Base-by-base conservation (phyloP, 2,113 vertebrate genomes). In the Mormyrus lacerda region DNA sequence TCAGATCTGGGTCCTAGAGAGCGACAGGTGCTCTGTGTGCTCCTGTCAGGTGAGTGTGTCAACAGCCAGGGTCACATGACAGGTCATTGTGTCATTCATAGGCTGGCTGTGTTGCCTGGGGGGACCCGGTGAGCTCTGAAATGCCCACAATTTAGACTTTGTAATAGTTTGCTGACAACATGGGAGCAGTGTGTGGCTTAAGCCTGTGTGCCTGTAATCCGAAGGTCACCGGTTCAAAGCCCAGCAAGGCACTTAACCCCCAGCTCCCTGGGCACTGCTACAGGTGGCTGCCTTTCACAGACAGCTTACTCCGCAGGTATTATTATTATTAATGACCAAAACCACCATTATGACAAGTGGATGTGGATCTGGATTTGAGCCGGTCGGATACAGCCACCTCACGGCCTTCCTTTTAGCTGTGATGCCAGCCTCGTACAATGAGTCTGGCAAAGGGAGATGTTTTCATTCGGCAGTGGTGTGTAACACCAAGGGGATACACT, bases 1-100 rank as follows among this genome's bases (percentile, higher is more conserved):
- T 88, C 98, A 99, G 95, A 98, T 99, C 88, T 99, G 98, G 98
- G 97, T 99, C 92, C 93, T 99, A 95, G 98, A 99, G 90, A 98
- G 97, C 13, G 98, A 99, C 94, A 94, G 97, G 82, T 99, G 98
- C 94, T 98, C 98, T 0, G 98, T 99, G 89, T 99, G 98, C 93
- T 99, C 98, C 0, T 99, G 98, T 92, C 98, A 99, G 97, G 94
- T 96, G 88, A 94, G 93, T 31, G n/a, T 21, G 6, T 79, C 35
- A 21, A 4, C 1, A 5, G 35, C 15, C 13, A 79, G 13, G 73
- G 73, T 6, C 73, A 39, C 35, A 19, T 39, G 31, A 15, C 17
- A 4, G 73, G 35, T 35, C 73, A 79, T 35, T 1, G 35, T 79
- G 73, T 2, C 35, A 8, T 42, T 17, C 73, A 79, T 39, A 19